Evolutionary conservation across 2,797 vertebrate species (phyloP), one percentile per base, ranked within the genome.

Genomic region (Urocyon cinereoargenteus): DNA sequence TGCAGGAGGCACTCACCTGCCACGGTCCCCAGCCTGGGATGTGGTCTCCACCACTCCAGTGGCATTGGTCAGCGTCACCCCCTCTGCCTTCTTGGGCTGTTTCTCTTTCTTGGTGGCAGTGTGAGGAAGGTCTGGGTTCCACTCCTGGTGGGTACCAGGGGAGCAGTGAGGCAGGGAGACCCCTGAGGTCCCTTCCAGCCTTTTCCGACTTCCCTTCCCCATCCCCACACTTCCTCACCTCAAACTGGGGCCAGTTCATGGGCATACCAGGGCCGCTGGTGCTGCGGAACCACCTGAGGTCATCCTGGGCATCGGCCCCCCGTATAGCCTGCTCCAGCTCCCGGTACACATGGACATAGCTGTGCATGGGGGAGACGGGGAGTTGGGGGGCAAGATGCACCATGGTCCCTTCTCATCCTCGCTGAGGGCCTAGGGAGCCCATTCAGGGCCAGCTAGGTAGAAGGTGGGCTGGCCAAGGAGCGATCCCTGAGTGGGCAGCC

Each of bases 181-280:
- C 64, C 66, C 28, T 0, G 15, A 93, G 81, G 11, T 61, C 70
- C 59, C 59, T 70, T 34, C 85, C 70, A 57, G 77, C 28, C 51
- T 53, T 24, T 57, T 53, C 6, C 6, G 51, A 53, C 2, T 22
- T 57, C 83, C 73, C 21, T 34, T 57, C 59, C 18, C 19, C 78
- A 31, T 4, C 45, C 53, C 72, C 36, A 5, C 14, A n/a, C 14
- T 0, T 2, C 1, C 98, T 99, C 98, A 99, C 99, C 99, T 99
- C 99, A 73, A 99, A 99, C 98, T 99, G 99, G 49, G 99, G 99
- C 99, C 99, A 99, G 98, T 99, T 99, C 99, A 99, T 99, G 96
- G 99, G 99, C 99, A 99, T 99, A 86, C 99, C 99, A 0, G 99
- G 99, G 26, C 99, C 99, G 0, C 99, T 99, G 97, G 85, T 98